Evolutionary conservation across 2,797 vertebrate genomes (phyloP), one percentile per base, ranked within the genome.

Genomic region (Telmatherina bonti): DNA sequence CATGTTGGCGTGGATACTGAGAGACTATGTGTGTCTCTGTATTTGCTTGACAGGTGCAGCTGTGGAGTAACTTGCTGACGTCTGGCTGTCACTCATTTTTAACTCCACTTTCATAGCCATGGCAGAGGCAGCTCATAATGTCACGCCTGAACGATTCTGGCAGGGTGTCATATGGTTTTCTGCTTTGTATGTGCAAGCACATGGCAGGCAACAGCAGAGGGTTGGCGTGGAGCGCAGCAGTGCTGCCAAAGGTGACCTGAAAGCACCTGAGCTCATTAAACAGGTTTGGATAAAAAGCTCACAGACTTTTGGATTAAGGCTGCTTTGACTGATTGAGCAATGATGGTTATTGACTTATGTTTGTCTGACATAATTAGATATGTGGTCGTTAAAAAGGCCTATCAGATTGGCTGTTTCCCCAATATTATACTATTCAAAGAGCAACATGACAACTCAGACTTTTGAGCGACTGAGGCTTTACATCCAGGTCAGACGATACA

Each of bases 231-330:
- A 33, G 59, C 13, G 53, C 68, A n/a, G 67, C 43, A 29, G 54
- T 9, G 1, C 67, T 29, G 66, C 36, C 66, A 70, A 74, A 81
- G 63, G 79, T 87, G 80, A 88, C 82, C 78, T 79, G 75, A 54
- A 64, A 63, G 67, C 83, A 83, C 77, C 82, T 84, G 73, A 26
- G 53, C 76, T 4, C 75, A 70, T 31, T 59, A 55, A 12, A 0
- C 30, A n/a, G 65, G 59, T 59, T 56, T 74, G 76, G 65, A 69
- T 73, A 51, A 65, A 78, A 74, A 62, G 57, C 67, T 66, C 49
- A 24, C 61, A 27, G 52, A 33, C 36, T 59, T 57, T 67, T 62
- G 55, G 72, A 83, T 83, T 81, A 67, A 85, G 78, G 33, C 2
- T 35, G 33, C 33, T 35, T 18, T 18, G 16, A 41, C 16, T 18